A percentile compares a stretch with the other conserved stretches of the same genome.
Evolutionary conservation across 2,797 vertebrate genomes (phyloP).

Genomic region (Knipowitschia caucasica): DNA sequence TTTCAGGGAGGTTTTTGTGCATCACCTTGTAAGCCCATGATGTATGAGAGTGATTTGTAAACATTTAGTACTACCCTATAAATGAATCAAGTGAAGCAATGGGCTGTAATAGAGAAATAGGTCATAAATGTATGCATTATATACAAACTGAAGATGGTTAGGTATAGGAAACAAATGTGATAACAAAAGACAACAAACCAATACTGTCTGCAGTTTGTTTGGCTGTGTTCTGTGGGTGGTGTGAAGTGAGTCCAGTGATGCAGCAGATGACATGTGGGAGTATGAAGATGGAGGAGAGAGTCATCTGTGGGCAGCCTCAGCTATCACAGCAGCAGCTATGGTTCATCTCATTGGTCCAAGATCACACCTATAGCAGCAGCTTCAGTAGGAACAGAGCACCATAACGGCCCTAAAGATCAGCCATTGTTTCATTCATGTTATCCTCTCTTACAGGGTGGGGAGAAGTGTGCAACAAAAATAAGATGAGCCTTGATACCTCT

Average conservation of each 20-base stretch:
- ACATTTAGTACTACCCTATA: slow-evolving; percentile 41
- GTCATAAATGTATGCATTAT: slow-evolving; percentile 13
- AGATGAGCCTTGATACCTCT: slow-evolving; percentile 53
- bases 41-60: slow-evolving; percentile 61
- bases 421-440: slow-evolving; percentile 4
- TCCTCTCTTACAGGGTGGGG: slow-evolving; percentile 11
- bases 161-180: not conserved
- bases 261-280: slow-evolving; percentile 68
- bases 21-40: slow-evolving; percentile 54
- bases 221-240: slow-evolving; percentile 39
- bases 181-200: slow-evolving; percentile 2
- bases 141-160: not conserved
- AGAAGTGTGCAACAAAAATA: slow-evolving; percentile 34
- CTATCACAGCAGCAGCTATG: slow-evolving; percentile 41
- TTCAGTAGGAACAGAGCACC: slow-evolving; percentile 8
- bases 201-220: slow-evolving; percentile 36
- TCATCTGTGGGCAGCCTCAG: slow-evolving; percentile 60
- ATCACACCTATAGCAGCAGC: slow-evolving; percentile 23
- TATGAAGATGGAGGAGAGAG: slow-evolving; percentile 57
- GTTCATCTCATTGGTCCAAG: slow-evolving; percentile 32
- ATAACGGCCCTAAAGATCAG: slow-evolving; percentile 11
- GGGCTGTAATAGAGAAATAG: slow-evolving; percentile 17
- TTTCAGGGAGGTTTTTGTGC: slow-evolving; percentile 44
- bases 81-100: slow-evolving; percentile 32
- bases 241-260: slow-evolving; percentile 44